Evolutionary conservation across 1,140 invertebrate genomes (phyloP).

Genomic region (Polypedilum vanderplanki): DNA sequence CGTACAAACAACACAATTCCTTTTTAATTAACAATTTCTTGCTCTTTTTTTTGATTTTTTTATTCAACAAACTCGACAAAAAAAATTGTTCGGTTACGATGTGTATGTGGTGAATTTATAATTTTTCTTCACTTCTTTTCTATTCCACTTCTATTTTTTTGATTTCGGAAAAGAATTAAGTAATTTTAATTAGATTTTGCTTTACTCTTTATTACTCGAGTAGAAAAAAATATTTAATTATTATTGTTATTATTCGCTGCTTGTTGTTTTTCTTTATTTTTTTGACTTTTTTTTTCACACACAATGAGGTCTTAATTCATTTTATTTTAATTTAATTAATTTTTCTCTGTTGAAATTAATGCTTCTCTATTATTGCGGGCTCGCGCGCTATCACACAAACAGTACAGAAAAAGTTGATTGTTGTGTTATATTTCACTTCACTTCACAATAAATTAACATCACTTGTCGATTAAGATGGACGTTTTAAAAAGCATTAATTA

Average conservation of each 20-base stretch:
- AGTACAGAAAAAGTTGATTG: not conserved
- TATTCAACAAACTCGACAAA: conserved; percentile 15
- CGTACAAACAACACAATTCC: conserved; percentile 8
- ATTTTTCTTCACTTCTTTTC: too few species aligned
- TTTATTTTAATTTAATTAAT: not conserved
- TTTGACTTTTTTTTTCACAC: not conserved
- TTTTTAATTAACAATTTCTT: conserved; percentile 23
- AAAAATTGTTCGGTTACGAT: not conserved
- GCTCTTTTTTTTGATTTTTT: not conserved
- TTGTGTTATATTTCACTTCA: not conserved
- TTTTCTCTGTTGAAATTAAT: not conserved
- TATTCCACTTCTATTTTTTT: too few species aligned
- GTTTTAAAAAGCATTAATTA: not conserved
- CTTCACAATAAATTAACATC: not conserved
- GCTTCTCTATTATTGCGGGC: not conserved
- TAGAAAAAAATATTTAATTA: not conserved
- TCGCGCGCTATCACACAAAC: not conserved
- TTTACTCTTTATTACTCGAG: not conserved
- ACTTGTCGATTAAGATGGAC: not conserved
- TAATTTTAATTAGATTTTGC: conserved; percentile 4
- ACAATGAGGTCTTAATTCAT: not conserved
- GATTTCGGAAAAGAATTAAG: conserved; percentile 9
- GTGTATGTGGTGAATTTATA: not conserved
- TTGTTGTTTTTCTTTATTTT: not conserved
- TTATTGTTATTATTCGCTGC: not conserved